These are phyloP conservation scores for Amitus sp. DNA, from an alignment of 2,888 invertebrate genomes.

Conservation along the genomic window DNA sequence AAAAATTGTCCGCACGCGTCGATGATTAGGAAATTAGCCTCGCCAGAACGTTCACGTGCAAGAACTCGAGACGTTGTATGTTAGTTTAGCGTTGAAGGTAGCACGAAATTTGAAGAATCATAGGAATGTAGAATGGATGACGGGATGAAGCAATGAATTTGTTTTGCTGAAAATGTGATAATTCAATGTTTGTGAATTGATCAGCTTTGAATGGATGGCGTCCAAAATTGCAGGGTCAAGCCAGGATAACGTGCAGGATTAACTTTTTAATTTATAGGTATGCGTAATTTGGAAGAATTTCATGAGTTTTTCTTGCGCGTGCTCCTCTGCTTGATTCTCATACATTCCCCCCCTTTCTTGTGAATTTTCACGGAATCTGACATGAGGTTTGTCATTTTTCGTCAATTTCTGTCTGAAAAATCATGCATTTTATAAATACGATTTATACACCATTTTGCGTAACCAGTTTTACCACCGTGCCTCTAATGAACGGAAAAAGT, in stretches of 20 bases:
- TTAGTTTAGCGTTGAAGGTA: conserved; percentile 4
- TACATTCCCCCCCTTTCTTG: too few relatives aligned
- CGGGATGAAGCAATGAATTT: background rate
- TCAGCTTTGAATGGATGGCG: conserved; percentile 4
- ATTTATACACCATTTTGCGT: conserved; percentile 51
- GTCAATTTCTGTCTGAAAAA: conserved; percentile 14
- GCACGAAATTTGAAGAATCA: background rate
- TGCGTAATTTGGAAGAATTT: background rate
- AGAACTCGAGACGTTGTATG: background rate
- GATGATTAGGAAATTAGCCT: background rate
- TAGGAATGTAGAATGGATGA: background rate
- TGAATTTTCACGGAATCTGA: too few relatives aligned
- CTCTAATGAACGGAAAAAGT: conserved; percentile 45
- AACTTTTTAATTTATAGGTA: background rate
- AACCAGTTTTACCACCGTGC: conserved; percentile 54
- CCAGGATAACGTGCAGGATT: background rate
- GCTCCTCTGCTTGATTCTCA: conserved; percentile 1
- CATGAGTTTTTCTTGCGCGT: background rate
- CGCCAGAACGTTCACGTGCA: background rate
- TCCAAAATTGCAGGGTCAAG: too few relatives aligned
- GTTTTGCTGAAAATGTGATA: conserved; percentile 11
- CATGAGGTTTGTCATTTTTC: too few relatives aligned
- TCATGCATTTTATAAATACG: too few relatives aligned
- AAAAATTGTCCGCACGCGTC: background rate
- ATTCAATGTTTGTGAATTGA: conserved; percentile 2